Conservation (phyloP, 2,888 invertebrate genomes). For the Ptychoptera albimana region DNA sequence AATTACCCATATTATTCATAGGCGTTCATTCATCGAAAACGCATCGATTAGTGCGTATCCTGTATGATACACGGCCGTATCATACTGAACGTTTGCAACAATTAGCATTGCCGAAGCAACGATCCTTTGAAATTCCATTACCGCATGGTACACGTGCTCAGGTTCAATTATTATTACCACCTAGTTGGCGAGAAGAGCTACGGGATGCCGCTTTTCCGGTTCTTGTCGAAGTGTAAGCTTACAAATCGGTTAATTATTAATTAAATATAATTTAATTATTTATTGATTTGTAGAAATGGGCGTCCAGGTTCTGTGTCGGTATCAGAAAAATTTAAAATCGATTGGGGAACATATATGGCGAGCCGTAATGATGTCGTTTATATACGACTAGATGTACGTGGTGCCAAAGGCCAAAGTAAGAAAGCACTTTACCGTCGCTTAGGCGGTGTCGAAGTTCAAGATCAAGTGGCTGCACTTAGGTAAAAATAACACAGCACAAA, state of each 20-base stretch:
- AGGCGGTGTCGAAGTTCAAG: constrained; percentile 81
- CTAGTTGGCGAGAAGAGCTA: constrained; percentile 72
- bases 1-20: neutral
- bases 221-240: constrained; percentile 66
- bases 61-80: constrained; percentile 60
- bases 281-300: constrained; percentile 50
- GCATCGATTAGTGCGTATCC: constrained; percentile 58
- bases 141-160: constrained; percentile 76
- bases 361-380: constrained; percentile 82
- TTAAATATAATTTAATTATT: neutral
- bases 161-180: constrained; percentile 75
- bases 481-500: constrained; percentile 17
- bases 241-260: neutral
- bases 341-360: constrained; percentile 89
- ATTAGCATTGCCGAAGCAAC: constrained; percentile 66
- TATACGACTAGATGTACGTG: constrained; percentile 80
- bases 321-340: constrained; percentile 69
- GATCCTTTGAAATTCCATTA: constrained; percentile 71
- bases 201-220: constrained; percentile 78
- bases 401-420: constrained; percentile 65
- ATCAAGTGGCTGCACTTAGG: constrained; percentile 76
- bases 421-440: constrained; percentile 65
- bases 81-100: constrained; percentile 47
- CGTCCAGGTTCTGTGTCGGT: constrained; percentile 85
- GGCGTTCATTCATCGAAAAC: constrained; percentile 55